Base-by-base conservation (phyloP, 2,888 invertebrate species). In the Torymus auratus region DNA sequence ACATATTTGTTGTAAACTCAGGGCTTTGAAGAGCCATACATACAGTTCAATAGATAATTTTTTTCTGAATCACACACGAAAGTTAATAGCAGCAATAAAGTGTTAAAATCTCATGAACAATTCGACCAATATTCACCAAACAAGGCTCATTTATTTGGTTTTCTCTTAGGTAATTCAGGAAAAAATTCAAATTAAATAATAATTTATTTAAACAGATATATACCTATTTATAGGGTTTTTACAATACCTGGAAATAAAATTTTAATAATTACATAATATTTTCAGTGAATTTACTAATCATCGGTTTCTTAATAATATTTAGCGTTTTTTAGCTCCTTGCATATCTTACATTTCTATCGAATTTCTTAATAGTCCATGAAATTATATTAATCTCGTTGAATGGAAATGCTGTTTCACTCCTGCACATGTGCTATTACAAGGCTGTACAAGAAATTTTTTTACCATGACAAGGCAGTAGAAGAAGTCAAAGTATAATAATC, bases 371-470 rank as follows among this genome's bases (percentile, higher is more conserved):
- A 68, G 78, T 68, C 68, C 78, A 73, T 68, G 73, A 79, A 79
- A 79, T 79, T 79, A 79, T 73, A 79, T 73, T 65, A 68, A 67
- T 68, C 78, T 73, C 50, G 67, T 62, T 79, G 68, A 68, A 79
- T 79, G 50, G 53, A 79, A 79, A 55, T 56, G 78, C 78, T 69
- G 73, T 73, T 50, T 79, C 78, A 79, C 41, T 62, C 52, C 56
- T n/a, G 72, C 60, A 60, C 71, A 78, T 62, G 70, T 70, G 77
- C n/a, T 41, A 28, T 28, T 62, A 62, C 62, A 62, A 28, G 23
- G 23, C 61, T 4, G 55, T 69, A 52, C 53, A 75, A 73, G 23
- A 65, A 64, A 58, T 56, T 73, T 75, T 81, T 79, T 74, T 67
- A 81, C 68, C 75, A 72, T 75, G 75, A 78, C 75, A 50, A 72